Evolutionary conservation across 2,797 vertebrate genomes (phyloP).

Genomic region (Gorsachius magnificus): DNA sequence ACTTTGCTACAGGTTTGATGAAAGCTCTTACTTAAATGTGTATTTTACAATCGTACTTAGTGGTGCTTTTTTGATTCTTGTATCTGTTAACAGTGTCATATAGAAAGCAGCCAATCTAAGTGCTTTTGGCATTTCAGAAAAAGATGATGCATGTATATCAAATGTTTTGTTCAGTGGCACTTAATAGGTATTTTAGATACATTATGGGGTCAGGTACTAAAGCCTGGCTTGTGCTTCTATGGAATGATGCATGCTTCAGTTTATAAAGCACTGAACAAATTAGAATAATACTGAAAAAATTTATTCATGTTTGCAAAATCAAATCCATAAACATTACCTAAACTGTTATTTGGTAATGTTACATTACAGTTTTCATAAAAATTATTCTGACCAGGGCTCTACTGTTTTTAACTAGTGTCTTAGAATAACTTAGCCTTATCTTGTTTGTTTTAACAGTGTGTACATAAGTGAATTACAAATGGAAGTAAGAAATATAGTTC

Average conservation of each 20-base stretch:
- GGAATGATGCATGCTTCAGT: background rate
- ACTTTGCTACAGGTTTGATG: background rate
- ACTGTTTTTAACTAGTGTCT: background rate
- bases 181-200: background rate
- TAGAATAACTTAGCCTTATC: background rate
- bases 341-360: background rate
- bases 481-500: background rate
- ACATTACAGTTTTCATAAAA: background rate
- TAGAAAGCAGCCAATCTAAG: background rate
- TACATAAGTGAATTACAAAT: fast-evolving
- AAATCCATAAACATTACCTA: background rate
- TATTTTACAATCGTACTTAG: background rate
- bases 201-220: background rate
- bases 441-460: background rate
- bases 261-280: background rate
- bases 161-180: background rate
- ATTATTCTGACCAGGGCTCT: background rate
- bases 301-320: background rate
- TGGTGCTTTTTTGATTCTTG: background rate
- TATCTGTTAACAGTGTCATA: background rate
- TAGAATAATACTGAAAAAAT: background rate
- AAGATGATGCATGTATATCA: background rate
- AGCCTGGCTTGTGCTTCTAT: background rate
- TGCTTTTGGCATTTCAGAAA: background rate
- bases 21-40: background rate